These are phyloP conservation scores for Typhlomys cinereus DNA, from an alignment of 2,113 vertebrate species.

Conservation along the genomic window DNA sequence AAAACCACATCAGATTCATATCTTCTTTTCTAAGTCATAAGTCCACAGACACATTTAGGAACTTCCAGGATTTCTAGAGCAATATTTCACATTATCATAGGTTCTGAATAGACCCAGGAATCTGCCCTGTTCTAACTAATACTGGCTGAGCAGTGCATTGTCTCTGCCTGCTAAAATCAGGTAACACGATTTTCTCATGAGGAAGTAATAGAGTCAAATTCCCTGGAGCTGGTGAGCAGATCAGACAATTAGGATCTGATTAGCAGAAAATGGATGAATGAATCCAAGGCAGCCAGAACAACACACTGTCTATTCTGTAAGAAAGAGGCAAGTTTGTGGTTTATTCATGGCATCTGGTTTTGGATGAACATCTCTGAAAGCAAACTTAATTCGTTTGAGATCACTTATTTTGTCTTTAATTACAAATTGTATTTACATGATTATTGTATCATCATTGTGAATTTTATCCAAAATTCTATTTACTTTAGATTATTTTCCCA, in stretches of 20 bases:
- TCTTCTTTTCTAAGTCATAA: not conserved
- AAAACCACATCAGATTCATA: not conserved
- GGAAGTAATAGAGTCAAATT: not conserved
- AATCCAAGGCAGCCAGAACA: not conserved
- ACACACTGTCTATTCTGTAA: not conserved
- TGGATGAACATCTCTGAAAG: not conserved
- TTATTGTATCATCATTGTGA: not conserved
- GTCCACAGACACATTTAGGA: not conserved
- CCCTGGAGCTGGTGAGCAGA: not conserved
- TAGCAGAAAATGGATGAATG: not conserved
- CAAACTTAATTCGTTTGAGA: not conserved
- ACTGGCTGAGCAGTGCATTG: not conserved
- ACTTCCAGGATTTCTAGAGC: not conserved
- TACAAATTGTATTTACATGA: not conserved
- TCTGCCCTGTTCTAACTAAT: not conserved
- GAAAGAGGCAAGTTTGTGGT: not conserved
- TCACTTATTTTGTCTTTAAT: not conserved
- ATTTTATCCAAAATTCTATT: not conserved
- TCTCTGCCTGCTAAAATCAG: not conserved
- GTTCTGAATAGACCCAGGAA: not conserved
- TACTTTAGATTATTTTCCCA: not conserved
- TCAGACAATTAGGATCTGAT: not conserved
- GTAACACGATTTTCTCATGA: not conserved
- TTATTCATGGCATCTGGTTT: not conserved
- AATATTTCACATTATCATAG: not conserved